These are phyloP conservation scores for Diadema setosum DNA, from an alignment of 35 echinoderm and acorn worm species.

Conservation along the genomic window DNA sequence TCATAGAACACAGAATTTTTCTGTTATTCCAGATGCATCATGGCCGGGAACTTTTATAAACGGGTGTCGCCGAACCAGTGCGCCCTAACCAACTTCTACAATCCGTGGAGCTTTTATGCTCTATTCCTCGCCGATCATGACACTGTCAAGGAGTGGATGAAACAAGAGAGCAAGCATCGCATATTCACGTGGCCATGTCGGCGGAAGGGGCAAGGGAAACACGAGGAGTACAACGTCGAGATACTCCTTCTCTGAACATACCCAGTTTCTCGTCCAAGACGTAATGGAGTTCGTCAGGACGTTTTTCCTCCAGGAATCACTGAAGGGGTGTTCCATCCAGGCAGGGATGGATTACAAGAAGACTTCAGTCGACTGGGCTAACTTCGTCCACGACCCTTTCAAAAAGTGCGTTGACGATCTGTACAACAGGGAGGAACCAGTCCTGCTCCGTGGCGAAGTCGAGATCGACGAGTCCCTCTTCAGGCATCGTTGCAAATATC, in stretches of 20 bases:
- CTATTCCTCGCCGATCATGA: no score
- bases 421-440: neutral
- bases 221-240: neutral
- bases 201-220: neutral
- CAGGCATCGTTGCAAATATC: neutral
- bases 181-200: no score
- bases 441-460: neutral
- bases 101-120: no score
- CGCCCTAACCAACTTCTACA: no score
- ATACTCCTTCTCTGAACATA: neutral
- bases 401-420: neutral
- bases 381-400: neutral
- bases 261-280: neutral
- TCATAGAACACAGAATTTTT: no score
- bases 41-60: no score
- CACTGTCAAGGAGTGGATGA: no score
- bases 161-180: no score
- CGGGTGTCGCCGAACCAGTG: no score
- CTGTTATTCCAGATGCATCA: no score
- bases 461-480: neutral
- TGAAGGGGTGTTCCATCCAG: neutral
- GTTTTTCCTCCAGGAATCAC: neutral
- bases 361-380: neutral
- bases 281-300: neutral
- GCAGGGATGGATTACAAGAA: neutral